Percentiles rank a stretch among this genome's conserved stretches.
These are phyloP conservation scores for Rhabdophis nuchalis DNA, from an alignment of 2,797 vertebrate genomes.

Conservation along the genomic window DNA sequence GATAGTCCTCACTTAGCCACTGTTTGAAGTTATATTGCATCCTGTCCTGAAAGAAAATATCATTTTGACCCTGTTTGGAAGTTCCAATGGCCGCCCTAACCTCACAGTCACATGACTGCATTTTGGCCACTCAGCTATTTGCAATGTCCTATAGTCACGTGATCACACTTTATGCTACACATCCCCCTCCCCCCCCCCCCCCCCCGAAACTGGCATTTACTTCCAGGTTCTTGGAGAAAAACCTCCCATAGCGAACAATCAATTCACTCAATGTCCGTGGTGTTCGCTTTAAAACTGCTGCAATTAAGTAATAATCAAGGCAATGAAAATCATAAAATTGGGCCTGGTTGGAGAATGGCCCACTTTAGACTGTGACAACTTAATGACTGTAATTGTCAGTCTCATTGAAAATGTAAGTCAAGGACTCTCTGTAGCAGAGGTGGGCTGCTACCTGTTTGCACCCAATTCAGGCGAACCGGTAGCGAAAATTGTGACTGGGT, in stretches of 20 bases:
- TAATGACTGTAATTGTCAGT: background rate
- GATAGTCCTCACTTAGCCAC: background rate
- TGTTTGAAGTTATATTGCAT: background rate
- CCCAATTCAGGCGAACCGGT: too few species aligned
- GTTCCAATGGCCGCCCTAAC: background rate
- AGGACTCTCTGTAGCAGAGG: background rate
- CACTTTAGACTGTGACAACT: background rate
- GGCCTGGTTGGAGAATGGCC: background rate
- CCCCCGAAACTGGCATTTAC: background rate
- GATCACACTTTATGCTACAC: background rate
- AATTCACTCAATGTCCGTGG: background rate
- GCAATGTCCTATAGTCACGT: background rate
- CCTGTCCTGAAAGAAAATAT: background rate
- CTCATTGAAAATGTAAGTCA: background rate
- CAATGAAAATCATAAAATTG: background rate
- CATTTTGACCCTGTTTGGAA: background rate
- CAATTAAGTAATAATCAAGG: background rate
- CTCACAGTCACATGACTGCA: background rate
- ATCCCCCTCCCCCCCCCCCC: accelerated
- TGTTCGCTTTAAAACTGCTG: background rate
- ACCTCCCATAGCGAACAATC: background rate
- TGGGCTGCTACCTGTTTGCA: too few species aligned
- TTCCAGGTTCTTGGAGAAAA: background rate
- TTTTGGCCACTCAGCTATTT: background rate
- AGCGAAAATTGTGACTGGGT: too few species aligned